These are phyloP conservation scores for Hyalella azteca DNA, from an alignment of 2,888 invertebrate genomes.

Conservation along the genomic window DNA sequence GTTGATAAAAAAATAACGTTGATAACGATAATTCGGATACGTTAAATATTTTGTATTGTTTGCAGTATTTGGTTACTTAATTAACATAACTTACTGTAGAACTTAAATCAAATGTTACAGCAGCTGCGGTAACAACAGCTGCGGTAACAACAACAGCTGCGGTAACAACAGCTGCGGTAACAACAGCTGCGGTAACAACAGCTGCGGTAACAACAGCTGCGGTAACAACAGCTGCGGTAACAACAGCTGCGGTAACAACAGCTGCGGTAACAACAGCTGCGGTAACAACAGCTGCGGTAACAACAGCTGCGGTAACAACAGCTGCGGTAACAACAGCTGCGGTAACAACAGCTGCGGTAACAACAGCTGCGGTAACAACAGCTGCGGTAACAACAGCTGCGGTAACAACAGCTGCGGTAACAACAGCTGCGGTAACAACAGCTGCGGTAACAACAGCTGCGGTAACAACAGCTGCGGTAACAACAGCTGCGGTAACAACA, in stretches of 20 bases:
- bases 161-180: neutral
- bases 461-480: neutral
- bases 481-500: neutral
- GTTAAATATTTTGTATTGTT: too few species aligned
- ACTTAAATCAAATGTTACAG: too few species aligned
- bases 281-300: neutral
- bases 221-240: neutral
- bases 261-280: neutral
- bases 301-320: neutral
- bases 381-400: neutral
- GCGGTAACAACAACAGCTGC: too few species aligned
- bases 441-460: neutral
- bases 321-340: neutral
- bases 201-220: neutral
- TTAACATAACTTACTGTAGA: too few species aligned
- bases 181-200: neutral
- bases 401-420: neutral
- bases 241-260: neutral
- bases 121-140: too few species aligned
- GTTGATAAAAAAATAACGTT: too few species aligned
- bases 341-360: neutral
- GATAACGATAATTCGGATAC: too few species aligned
- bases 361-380: neutral
- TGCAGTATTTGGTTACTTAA: too few species aligned
- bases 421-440: neutral